These are phyloP conservation scores for Charina bottae DNA, from an alignment of 2,113 vertebrate species.

Conservation along the genomic window DNA sequence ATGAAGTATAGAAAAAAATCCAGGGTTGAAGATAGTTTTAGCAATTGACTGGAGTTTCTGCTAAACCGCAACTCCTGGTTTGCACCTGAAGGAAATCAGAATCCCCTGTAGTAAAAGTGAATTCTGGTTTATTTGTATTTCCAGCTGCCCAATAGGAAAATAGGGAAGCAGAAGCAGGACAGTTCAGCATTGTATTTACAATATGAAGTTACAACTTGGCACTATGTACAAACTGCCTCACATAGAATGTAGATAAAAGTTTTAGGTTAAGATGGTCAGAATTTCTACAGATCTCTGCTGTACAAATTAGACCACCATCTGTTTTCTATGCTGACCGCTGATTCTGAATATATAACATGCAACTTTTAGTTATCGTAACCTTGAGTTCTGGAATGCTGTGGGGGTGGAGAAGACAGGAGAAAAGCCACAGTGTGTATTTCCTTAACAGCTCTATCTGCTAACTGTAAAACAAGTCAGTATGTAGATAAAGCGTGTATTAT, in stretches of 20 bases:
- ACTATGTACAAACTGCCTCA: not conserved
- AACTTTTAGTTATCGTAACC: constrained; percentile 13
- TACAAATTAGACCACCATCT: not conserved
- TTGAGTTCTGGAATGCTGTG: not conserved
- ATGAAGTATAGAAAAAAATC: no score
- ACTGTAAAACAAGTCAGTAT: constrained; percentile 18
- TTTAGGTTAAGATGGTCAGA: not conserved
- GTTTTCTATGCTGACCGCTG: not conserved
- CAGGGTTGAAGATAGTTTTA: no score
- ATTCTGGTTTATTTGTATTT: no score
- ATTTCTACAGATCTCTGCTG: no score
- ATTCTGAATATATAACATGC: not conserved
- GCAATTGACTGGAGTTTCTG: no score
- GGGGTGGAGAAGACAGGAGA: not conserved
- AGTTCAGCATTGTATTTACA: no score
- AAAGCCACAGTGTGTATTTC: not conserved
- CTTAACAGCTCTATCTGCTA: not conserved
- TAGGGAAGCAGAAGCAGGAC: no score
- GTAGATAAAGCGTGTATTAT: not conserved
- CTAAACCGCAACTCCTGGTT: no score
- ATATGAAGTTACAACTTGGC: no score
- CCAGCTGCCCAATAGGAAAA: no score
- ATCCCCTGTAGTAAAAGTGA: no score
- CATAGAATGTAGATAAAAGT: not conserved
- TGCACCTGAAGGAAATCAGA: no score